These are phyloP conservation scores for Tenthredo notha DNA, from an alignment of 2,888 invertebrate species.

Conservation along the genomic window DNA sequence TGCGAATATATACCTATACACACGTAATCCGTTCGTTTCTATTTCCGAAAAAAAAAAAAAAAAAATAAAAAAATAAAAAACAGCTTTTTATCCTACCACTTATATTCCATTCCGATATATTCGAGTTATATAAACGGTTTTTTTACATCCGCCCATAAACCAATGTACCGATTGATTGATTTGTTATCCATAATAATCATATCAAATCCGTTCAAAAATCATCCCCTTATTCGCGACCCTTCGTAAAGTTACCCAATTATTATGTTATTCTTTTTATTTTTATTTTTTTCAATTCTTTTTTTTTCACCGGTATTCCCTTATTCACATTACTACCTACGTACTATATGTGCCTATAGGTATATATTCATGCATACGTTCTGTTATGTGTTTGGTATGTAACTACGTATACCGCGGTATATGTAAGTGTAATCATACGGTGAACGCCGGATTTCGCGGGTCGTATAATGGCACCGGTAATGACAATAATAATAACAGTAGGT, in stretches of 20 bases:
- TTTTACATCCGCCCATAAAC: not conserved
- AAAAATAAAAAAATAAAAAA: too few species aligned
- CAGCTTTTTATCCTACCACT: not conserved
- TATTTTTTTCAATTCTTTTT: not conserved
- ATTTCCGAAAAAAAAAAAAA: not conserved
- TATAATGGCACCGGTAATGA: conserved; percentile 26
- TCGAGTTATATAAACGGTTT: not conserved
- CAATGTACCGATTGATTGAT: not conserved
- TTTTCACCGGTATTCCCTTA: not conserved
- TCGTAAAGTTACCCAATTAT: not conserved
- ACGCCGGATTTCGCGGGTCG: conserved; percentile 20
- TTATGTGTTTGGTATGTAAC: not conserved
- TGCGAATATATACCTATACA: not conserved
- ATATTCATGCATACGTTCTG: too few species aligned
- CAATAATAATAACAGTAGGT: conserved; percentile 30
- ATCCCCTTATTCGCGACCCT: not conserved
- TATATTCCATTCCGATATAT: not conserved
- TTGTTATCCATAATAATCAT: not conserved
- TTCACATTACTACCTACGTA: not conserved
- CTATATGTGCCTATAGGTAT: not conserved
- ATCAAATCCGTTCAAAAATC: not conserved
- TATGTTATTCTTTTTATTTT: not conserved
- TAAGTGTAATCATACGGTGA: not conserved
- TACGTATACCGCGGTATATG: not conserved
- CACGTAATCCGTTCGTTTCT: not conserved